Base-by-base conservation (phyloP, 2,113 vertebrate genomes). In the Delphinus delphis region DNA sequence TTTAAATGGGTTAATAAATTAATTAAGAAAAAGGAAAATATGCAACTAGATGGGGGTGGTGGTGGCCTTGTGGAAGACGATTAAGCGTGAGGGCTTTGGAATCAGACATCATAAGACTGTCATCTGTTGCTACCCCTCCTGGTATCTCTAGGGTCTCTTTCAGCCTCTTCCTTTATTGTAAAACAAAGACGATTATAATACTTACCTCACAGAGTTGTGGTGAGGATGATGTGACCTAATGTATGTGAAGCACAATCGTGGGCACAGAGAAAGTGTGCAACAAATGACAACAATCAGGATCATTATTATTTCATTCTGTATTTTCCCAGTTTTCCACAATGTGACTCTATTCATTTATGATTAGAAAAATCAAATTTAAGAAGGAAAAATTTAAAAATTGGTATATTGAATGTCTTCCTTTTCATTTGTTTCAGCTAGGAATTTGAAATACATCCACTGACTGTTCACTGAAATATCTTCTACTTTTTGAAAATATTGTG, bases 401-500 rank as follows among this genome's bases (percentile, higher is more conserved):
- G 4, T 74, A 10, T 33, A 62, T 36, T 62, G 21, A 2, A 47
- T 58, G 2, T 86, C 31, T 87, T 86, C 41, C n/a, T 77, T 33
- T 41, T 87, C 86, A 58, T 17, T 77, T 82, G 20, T 88, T 14
- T 11, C 25, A 84, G 26, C 14, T 55, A 33, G 11, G 13, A 93
- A 70, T 77, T 95, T 90, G 86, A 90, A 70, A 67, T 83, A 28
- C 0, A 6, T 7, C 84, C 87, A 90, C 1, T 23, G 58, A 92
- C 70, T 0, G 0, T 15, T 31, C 1, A 4, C 20, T 26, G 23
- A 68, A 12, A 26, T 5, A 82, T 63, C 4, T 77, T 76, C 55
- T 96, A n/a, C 71, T 93, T 96, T 95, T 4, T 93, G 13, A 93
- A 96, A 90, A 28, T 74, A 6, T 26, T 55, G 31, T 80, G 62